phyloP scores from a whole-genome alignment of 1,140 invertebrate species.

The Saccostrea echinata region DNA sequence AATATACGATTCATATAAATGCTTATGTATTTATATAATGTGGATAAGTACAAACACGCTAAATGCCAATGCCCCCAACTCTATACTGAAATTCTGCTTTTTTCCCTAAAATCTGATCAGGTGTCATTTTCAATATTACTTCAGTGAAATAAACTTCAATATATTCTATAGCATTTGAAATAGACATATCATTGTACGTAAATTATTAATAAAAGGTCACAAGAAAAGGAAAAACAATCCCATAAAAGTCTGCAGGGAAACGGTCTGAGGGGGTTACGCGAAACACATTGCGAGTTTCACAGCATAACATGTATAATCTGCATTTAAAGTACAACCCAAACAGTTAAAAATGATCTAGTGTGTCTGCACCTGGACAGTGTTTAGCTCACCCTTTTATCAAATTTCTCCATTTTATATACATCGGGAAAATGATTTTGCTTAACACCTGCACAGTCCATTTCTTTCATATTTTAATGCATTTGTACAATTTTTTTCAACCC shows the following conservation, averaged over 20 bases:
- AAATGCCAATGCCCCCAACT: no score
- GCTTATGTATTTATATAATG: no score
- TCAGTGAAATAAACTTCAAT: no score
- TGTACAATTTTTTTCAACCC: not conserved
- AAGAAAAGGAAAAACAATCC: not conserved
- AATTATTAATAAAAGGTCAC: not conserved
- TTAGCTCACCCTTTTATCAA: conserved; percentile 8
- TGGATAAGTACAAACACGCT: no score
- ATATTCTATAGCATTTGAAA: no score
- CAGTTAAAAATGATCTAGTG: not conserved
- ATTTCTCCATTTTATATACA: not conserved
- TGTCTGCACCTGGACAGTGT: conserved; percentile 2
- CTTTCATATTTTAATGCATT: conserved; percentile 4
- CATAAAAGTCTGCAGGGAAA: not conserved
- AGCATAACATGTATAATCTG: not conserved
- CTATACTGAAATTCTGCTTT: not conserved
- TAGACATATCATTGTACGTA: no score
- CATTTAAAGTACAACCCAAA: not conserved
- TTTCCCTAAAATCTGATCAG: no score
- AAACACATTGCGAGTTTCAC: not conserved
- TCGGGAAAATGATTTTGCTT: not conserved
- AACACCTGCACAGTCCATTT: not conserved
- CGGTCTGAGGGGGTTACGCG: not conserved
- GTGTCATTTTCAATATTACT: no score
- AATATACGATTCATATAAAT: no score